Evolutionary conservation across 1,140 invertebrate species (phyloP).

Genomic region (Scaptomyza hsui): DNA sequence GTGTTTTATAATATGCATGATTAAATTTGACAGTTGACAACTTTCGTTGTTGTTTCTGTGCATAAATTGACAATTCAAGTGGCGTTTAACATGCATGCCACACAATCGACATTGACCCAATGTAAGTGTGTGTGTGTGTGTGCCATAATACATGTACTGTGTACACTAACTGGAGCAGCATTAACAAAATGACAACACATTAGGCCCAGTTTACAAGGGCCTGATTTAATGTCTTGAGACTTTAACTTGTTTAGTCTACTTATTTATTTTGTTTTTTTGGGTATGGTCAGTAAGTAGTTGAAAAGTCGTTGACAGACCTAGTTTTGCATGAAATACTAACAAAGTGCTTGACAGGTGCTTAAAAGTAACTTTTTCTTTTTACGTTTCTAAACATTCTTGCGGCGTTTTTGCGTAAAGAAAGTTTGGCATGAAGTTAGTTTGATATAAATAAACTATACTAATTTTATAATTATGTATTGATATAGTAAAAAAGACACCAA

Average conservation of each 20-base stretch:
- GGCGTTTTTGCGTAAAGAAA: no score
- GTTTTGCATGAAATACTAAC: not conserved
- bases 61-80: conserved; percentile 79
- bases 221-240: conserved; percentile 55
- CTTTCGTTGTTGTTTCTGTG: conserved; percentile 60
- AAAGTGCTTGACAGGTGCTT: no score
- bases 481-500: not conserved
- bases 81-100: conserved; percentile 67
- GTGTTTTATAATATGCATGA: conserved; percentile 66
- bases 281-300: conserved; percentile 1
- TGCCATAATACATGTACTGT: conserved; percentile 54
- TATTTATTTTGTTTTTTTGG: not conserved
- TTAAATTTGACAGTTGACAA: conserved; percentile 81
- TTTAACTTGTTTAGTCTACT: conserved; percentile 22
- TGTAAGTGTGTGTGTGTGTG: conserved; percentile 42
- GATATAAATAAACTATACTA: no score
- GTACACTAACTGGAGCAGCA: conserved; percentile 62
- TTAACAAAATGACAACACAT: conserved; percentile 61
- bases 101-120: conserved; percentile 36
- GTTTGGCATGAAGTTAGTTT: no score
- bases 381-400: not conserved
- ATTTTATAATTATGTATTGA: not conserved
- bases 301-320: not conserved
- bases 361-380: not conserved
- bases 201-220: conserved; percentile 63